Evolutionary conservation across 2,888 invertebrate genomes (phyloP).

Genomic region (Drosophila ochracea): DNA sequence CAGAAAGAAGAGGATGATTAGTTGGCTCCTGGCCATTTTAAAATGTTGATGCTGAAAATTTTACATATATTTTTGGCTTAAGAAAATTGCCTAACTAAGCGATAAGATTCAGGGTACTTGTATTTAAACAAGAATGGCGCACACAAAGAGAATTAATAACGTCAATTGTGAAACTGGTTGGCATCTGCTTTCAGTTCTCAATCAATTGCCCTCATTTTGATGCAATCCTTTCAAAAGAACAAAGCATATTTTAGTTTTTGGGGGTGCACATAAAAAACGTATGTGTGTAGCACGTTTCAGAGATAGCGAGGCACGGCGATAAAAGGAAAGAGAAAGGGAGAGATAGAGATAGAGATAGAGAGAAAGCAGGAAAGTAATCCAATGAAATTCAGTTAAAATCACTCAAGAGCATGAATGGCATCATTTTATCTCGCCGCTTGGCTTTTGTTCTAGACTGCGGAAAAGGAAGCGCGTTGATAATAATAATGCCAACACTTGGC

Average conservation of each 20-base stretch:
- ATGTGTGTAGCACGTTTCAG: constrained; percentile 10
- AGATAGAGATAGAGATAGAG: neutral
- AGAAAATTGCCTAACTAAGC: neutral
- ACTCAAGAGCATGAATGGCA: constrained; percentile 75
- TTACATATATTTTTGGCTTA: neutral
- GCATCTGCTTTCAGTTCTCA: constrained; percentile 28
- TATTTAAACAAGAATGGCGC: neutral
- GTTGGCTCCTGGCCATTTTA: neutral
- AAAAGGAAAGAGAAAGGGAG: neutral
- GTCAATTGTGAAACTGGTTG: constrained; percentile 38
- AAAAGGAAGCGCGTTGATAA: constrained; percentile 77
- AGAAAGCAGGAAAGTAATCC: constrained; percentile 30
- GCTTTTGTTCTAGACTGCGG: constrained; percentile 65
- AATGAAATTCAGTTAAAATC: constrained; percentile 78
- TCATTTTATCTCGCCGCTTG: constrained; percentile 69
- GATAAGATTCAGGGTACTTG: neutral
- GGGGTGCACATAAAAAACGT: constrained; percentile 10
- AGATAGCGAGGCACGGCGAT: neutral
- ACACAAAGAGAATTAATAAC: constrained; percentile 16
- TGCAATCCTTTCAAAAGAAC: constrained; percentile 29
- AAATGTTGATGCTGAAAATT: neutral
- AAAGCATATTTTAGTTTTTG: constrained; percentile 41
- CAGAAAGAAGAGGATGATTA: neutral
- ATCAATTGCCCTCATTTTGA: constrained; percentile 41
- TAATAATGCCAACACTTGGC: constrained; percentile 80